Evolutionary conservation across 2,113 vertebrate genomes (phyloP), one percentile per base, ranked within the genome.

Genomic region (Hucho hucho): DNA sequence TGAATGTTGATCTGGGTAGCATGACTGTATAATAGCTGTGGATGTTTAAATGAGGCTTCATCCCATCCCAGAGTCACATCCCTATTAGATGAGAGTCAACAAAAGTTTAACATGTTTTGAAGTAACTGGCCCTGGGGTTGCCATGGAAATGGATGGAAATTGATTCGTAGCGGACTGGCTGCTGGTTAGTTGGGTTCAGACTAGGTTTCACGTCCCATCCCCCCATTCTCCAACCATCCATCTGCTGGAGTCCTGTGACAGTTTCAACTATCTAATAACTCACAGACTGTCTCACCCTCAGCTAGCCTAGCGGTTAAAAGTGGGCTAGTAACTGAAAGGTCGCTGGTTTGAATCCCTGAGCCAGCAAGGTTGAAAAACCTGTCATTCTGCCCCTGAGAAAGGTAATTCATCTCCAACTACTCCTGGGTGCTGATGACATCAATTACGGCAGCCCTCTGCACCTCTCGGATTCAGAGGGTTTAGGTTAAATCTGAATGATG

Each of bases 141-240:
- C 80, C 86, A 85, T 69, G 83, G 83, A 47, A 2, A 87, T 77
- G 74, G 74, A 69, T 72, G 79, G 84, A 76, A 87, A 79, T 75
- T 14, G 7, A 43, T 43, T 43, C 9, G 9, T 78, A 81, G 83
- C 25, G 18, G 78, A 43, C 66, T 56, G 5, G 53, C 5, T 65
- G 72, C 59, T 77, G 72, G 69, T 80, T 49, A 32, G 77, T 68
- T 70, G 65, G 68, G 58, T 79, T 29, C 76, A 24, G 26, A 68
- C 65, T 32, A 64, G 25, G 25, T 64, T 24, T 13, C 7, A 43
- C 2, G 9, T 43, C 37, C 37, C 14, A 28, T n/a, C 25, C 25
- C 63, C 63, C 22, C 25, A 25, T 24, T 24, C 63, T 25, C 4
- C 63, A 13, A 64, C 63, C 63, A 25, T 64, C 63, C 25, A 64